phyloP scores from a whole-genome alignment of 2,113 vertebrate genomes.

The Labeo catla region DNA sequence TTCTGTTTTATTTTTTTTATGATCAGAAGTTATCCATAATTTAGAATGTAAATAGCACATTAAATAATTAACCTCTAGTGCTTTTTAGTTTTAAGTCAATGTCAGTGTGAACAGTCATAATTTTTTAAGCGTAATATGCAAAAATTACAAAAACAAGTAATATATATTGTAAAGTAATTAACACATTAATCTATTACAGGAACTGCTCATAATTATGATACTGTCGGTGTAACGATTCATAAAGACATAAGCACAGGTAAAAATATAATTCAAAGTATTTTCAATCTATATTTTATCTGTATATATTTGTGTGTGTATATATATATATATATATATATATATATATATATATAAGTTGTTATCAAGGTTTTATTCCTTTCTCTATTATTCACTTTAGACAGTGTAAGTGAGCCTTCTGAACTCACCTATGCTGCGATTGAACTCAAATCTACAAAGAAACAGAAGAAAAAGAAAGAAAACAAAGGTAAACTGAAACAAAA shows the following conservation, averaged over 20 bases:
- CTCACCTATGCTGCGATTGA: constrained; percentile 9
- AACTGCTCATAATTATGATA: not conserved
- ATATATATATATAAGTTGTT: too few relatives aligned
- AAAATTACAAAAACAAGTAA: not conserved
- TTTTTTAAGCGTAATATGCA: too few relatives aligned
- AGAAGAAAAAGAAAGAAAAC: not conserved
- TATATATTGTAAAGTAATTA: not conserved
- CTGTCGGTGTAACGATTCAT: not conserved
- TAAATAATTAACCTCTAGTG: not conserved
- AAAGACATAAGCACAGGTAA: not conserved
- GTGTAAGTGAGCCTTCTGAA: not conserved
- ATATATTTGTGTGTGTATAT: too few relatives aligned
- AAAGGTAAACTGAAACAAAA: not conserved
- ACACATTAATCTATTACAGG: not conserved
- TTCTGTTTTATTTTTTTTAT: too few relatives aligned
- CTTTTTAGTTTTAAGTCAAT: not conserved
- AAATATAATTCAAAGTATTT: not conserved
- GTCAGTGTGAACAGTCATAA: too few relatives aligned
- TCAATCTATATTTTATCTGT: not conserved
- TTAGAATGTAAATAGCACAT: not conserved
- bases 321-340: too few relatives aligned
- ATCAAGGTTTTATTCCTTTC: not conserved
- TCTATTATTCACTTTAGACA: not conserved
- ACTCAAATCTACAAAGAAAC: not conserved
- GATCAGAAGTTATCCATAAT: not conserved